A percentile compares a stretch with the other conserved stretches of the same genome.
Conservation (phyloP, 2,797 vertebrate genomes). For the Botia almorhae region DNA sequence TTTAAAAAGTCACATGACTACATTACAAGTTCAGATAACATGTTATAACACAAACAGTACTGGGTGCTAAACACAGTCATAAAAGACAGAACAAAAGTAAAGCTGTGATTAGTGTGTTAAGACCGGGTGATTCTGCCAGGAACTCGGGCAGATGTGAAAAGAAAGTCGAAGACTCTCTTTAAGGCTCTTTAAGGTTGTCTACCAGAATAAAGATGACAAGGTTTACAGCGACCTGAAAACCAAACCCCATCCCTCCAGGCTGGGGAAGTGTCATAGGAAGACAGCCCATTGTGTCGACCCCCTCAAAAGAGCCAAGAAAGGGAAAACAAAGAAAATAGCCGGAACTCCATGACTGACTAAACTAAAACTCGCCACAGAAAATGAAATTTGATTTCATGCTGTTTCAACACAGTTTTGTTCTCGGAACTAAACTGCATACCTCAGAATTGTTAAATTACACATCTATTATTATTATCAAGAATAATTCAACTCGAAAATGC, state of each 20-base stretch:
- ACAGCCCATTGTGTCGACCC: slow-evolving; percentile 26
- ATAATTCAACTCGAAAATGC: neutral
- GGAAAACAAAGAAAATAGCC: slow-evolving; percentile 20
- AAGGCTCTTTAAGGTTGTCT: slow-evolving; percentile 43
- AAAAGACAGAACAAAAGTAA: neutral
- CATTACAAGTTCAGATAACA: neutral
- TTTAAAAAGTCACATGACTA: slow-evolving; percentile 4
- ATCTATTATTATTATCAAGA: too few relatives aligned
- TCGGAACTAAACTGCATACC: neutral
- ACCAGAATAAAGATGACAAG: slow-evolving; percentile 37
- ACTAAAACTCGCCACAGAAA: neutral
- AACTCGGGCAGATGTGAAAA: slow-evolving; percentile 36
- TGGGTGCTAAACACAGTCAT: neutral
- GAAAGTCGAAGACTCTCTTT: slow-evolving; percentile 19
- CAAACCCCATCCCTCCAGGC: slow-evolving; percentile 10
- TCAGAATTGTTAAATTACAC: too few relatives aligned
- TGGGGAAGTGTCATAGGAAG: slow-evolving; percentile 32
- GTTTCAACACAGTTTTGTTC: neutral
- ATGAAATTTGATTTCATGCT: neutral
- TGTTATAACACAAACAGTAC: neutral
- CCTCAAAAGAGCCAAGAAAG: slow-evolving; percentile 27
- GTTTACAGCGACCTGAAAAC: slow-evolving; percentile 33
- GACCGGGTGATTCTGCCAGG: slow-evolving; percentile 36
- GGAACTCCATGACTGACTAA: slow-evolving; percentile 11
- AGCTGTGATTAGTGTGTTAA: neutral